Evolutionary conservation across 37 sponge, comb jelly and placozoan species (phyloP), one percentile per base, ranked within the genome.

Genomic region (Amphimedon queenslandica): DNA sequence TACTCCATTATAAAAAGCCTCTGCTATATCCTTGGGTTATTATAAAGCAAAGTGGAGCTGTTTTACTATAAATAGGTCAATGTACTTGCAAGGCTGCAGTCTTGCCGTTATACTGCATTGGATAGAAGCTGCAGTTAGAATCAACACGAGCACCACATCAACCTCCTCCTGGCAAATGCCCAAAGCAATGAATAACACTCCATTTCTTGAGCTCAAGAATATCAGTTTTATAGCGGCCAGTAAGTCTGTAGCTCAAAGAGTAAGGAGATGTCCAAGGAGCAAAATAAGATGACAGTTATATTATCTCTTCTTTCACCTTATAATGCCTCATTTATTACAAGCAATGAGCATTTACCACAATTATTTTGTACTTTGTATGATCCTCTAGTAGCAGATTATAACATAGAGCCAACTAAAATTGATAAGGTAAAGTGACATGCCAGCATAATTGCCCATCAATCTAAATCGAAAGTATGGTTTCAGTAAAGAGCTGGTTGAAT

Each of bases 91-190:
- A 63, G 71, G 79, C 71, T 24, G 79, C 10, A 64, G 35, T 58
- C 64, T 79, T 58, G 80, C 63, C 37, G 80, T 71, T 30, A 24
- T 79, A 10, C 80, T 79, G 13, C 71, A 79, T 39, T 70, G 80
- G 80, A 64, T 79, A 34, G 80, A 79, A 70, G 63, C 71, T 70
- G 64, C 71, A 35, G 66, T 70, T 3, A 36, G 71, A 18, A 67
- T 79, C n/a, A 37, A 64, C 42, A 30, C 58, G 39, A 41, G 60
- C 63, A 70, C 64, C 29, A 23, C 78, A 27, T 77, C 58, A 40
- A 77, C 70, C 25, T 79, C 63, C 64, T 58, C 36, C 16, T 79
- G 80, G 80, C 8, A 18, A 47, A 79, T 70, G 72, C 80, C 80
- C 42, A 38, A 37, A 33, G 69, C 43, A 33, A 36, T 40, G 35